Conservation (phyloP, 2,797 vertebrate genomes). For the Hippoglossus hippoglossus region DNA sequence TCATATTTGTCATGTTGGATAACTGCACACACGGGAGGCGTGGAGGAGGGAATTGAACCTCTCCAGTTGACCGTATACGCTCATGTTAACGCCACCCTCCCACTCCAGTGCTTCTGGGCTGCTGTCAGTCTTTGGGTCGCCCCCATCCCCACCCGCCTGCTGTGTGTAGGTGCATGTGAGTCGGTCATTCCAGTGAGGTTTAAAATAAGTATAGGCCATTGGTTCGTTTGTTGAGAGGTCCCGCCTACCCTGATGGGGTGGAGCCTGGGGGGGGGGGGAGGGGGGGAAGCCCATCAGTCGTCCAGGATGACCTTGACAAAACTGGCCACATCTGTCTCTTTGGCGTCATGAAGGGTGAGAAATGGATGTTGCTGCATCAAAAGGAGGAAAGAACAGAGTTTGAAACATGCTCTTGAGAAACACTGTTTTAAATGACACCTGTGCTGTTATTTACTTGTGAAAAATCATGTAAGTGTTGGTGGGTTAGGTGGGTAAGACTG, state of each 20-base stretch:
- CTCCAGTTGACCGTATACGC: constrained; percentile 66
- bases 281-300: constrained; percentile 81
- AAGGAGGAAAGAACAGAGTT: neutral
- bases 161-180: constrained; percentile 66
- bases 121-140: constrained; percentile 72
- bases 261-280: constrained; percentile 36
- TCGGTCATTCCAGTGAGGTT: constrained; percentile 81
- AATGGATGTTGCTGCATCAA: constrained; percentile 90
- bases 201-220: constrained; percentile 66
- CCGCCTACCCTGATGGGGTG: constrained; percentile 56
- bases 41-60: constrained; percentile 69
- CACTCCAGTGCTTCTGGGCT: constrained; percentile 67
- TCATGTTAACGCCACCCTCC: constrained; percentile 64
- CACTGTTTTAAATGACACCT: neutral
- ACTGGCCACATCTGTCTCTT: constrained; percentile 96
- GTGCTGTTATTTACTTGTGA: neutral
- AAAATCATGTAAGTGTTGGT: neutral
- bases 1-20: constrained; percentile 67
- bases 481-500: constrained; percentile 46
- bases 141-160: constrained; percentile 9
- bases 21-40: constrained; percentile 64
- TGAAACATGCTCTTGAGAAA: neutral
- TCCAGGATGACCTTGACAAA: constrained; percentile 95
- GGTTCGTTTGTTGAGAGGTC: constrained; percentile 67
- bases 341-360: constrained; percentile 94